Evolutionary conservation across 1,140 invertebrate species (phyloP).

Genomic region (Lordiphosa mommai): DNA sequence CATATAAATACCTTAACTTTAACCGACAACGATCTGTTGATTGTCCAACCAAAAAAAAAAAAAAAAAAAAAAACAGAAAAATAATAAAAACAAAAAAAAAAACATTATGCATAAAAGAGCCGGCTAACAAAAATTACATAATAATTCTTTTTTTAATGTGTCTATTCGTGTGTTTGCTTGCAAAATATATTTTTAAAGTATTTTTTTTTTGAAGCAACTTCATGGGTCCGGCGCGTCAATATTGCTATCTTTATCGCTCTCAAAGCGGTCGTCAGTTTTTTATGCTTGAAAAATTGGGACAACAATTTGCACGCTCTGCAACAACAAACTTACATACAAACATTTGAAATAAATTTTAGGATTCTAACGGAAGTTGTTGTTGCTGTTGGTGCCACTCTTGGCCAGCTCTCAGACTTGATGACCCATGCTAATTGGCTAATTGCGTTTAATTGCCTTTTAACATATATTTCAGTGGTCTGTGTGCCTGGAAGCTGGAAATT

Average conservation of each 20-base stretch:
- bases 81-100: conserved; percentile 37
- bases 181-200: conserved; percentile 46
- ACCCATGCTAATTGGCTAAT: conserved; percentile 74
- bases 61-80: conserved; percentile 14
- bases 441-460: conserved; percentile 70
- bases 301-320: conserved; percentile 64
- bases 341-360: conserved; percentile 46
- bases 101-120: conserved; percentile 45
- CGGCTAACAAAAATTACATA: conserved; percentile 56
- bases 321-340: conserved; percentile 25
- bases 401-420: conserved; percentile 51
- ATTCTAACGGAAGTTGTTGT: conserved; percentile 67
- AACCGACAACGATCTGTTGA: conserved; percentile 4
- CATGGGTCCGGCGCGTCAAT: conserved; percentile 9
- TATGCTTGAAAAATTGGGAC: conserved; percentile 77
- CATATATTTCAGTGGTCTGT: conserved; percentile 36
- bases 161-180: conserved; percentile 30
- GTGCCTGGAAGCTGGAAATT: conserved; percentile 31
- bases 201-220: conserved; percentile 37
- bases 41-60: conserved; percentile 28
- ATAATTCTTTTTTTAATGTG: conserved; percentile 71
- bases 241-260: neutral
- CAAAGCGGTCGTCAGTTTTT: conserved; percentile 38
- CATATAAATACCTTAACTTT: conserved; percentile 28
- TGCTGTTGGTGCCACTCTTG: conserved; percentile 27